Evolutionary conservation across 2,888 invertebrate genomes (phyloP).

Genomic region (Beris morrisii): DNA sequence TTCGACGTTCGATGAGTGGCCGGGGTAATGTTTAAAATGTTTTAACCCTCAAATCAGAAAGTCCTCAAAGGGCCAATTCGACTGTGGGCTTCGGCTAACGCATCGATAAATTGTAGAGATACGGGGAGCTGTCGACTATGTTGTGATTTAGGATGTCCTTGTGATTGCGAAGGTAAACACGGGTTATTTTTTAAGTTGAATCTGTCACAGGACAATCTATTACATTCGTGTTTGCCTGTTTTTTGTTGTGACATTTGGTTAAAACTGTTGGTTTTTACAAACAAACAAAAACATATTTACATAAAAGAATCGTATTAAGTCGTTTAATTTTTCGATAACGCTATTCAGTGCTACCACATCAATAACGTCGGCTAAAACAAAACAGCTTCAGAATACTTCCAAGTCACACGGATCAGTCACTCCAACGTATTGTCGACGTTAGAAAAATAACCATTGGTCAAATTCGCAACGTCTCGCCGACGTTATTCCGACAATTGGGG

Average conservation of each 20-base stretch:
- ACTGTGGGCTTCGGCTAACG: slow-evolving; percentile 2
- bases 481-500: too few species aligned
- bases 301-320: too few species aligned
- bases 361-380: too few species aligned
- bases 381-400: too few species aligned
- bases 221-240: slow-evolving; percentile 3
- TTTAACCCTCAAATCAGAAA: slow-evolving; percentile 19
- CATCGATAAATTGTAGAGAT: slow-evolving; percentile 9
- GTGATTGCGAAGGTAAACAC: slow-evolving; percentile 16
- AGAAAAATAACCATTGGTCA: too few species aligned
- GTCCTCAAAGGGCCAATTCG: slow-evolving; percentile 13
- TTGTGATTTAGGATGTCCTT: not conserved
- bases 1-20: not conserved
- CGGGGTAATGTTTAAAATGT: slow-evolving; percentile 14
- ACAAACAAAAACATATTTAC: not conserved
- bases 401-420: too few species aligned
- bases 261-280: not conserved
- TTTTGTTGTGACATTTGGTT: not conserved
- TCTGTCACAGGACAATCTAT: slow-evolving; percentile 9
- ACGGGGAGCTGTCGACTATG: too few species aligned
- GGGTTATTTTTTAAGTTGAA: slow-evolving; percentile 1
- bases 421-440: too few species aligned
- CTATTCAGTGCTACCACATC: too few species aligned
- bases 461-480: too few species aligned
- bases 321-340: too few species aligned